Evolutionary conservation across 2,113 vertebrate species (phyloP), one percentile per base, ranked within the genome.

Genomic region (Paraplagusia blochii): DNA sequence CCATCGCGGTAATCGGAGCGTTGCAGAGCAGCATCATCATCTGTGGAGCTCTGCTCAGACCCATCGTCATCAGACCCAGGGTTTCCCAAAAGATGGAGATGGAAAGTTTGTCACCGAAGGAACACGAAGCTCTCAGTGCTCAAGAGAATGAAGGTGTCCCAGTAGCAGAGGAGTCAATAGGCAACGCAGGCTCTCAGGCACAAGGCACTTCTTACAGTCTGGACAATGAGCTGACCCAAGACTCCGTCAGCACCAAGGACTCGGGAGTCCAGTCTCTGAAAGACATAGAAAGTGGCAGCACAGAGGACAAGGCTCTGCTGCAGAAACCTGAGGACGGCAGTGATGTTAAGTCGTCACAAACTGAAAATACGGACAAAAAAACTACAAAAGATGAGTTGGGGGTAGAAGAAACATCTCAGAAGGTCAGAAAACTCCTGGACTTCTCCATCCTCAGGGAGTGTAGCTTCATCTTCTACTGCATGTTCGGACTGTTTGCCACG

Each of bases 401-500:
- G 6, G 22, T 4, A 29, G 22, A 2, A 29, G 44, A 29, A 44
- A 15, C 1, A 44, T 64, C 45, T 34, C 44, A 8, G 45, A 12
- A 1, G 36, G 34, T 15, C 36, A 44, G 49, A 5, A 90, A 80
- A 47, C 85, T 98, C 16, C 52, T 97, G 44, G 96, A 99, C 86
- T 94, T 99, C 46, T 93, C 94, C 7, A 82, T 99, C 55, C 87
- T 99, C 79, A 92, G 72, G 72, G 94, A 98, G 76, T 74, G 69
- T 52, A 88, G 93, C 71, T 99, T 99, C 66, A 93, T 98, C 33
- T 92, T 93, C 38, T 99, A 99, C 5, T 89, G 95, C 13, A 69
- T 95, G 3, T 99, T 98, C 10, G 97, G 97, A 33, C 92, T 99
- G 2, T 99, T 98, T 6, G 95, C 93, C 59, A 97, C 95, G 0